Evolutionary conservation across 2,888 invertebrate species (phyloP).

Genomic region (Stenodema calcarata): DNA sequence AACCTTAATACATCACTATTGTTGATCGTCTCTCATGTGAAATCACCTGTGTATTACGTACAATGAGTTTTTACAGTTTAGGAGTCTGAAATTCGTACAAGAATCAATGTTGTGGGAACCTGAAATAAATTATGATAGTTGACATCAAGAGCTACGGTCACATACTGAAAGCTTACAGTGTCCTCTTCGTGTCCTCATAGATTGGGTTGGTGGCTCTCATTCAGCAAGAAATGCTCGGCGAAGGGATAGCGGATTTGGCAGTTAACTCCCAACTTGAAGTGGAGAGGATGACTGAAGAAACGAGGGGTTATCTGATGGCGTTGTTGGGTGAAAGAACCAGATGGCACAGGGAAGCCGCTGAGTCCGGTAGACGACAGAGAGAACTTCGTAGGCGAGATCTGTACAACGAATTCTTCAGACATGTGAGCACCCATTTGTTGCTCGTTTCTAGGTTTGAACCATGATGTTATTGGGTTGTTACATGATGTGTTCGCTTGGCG

Average conservation of each 20-base stretch:
- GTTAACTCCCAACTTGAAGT: constrained; percentile 81
- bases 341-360: constrained; percentile 77
- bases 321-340: constrained; percentile 80
- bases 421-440: constrained; percentile 58
- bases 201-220: constrained; percentile 62
- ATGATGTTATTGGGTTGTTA: no score
- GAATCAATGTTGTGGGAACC: no score
- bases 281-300: constrained; percentile 75
- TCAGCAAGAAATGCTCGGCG: constrained; percentile 74
- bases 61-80: no score
- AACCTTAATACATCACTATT: no score
- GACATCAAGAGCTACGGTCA: no score
- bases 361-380: constrained; percentile 78
- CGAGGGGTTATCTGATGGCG: constrained; percentile 78
- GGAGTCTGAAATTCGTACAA: no score
- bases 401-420: constrained; percentile 82
- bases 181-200: not conserved
- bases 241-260: constrained; percentile 73
- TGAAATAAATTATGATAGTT: no score
- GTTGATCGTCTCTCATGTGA: no score
- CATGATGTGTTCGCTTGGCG: no score
- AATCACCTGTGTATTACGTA: no score
- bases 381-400: constrained; percentile 76
- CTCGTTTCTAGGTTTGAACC: not conserved
- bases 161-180: no score